These are phyloP conservation scores for Noturus placidus DNA, from an alignment of 2,113 vertebrate species.

Conservation along the genomic window DNA sequence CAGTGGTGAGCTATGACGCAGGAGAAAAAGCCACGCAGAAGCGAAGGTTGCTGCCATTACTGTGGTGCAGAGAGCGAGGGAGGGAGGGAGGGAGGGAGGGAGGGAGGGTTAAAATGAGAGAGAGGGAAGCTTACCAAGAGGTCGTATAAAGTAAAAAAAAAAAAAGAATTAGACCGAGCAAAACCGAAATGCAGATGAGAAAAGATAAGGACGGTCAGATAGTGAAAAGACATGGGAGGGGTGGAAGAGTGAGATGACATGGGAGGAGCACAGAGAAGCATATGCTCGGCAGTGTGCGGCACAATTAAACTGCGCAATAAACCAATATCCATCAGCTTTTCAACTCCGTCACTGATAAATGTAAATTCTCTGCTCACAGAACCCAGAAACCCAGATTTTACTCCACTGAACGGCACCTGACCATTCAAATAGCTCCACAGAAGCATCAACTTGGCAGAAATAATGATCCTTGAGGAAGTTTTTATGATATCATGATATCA, in stretches of 20 bases:
- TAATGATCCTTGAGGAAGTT: neutral
- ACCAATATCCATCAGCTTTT: conserved; percentile 12
- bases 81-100: conserved; percentile 36
- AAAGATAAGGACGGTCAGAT: neutral
- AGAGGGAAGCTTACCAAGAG: conserved; percentile 43
- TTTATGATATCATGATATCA: too few relatives aligned
- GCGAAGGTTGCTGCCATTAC: conserved; percentile 64
- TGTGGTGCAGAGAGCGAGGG: conserved; percentile 52
- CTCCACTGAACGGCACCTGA: neutral
- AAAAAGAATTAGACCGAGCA: neutral
- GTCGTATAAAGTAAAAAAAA: neutral
- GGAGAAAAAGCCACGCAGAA: conserved; percentile 57
- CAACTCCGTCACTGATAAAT: neutral
- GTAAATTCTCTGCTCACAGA: conserved; percentile 4
- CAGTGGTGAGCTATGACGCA: conserved; percentile 64
- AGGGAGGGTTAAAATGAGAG: conserved; percentile 31
- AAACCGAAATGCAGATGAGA: neutral
- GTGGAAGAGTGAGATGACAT: neutral
- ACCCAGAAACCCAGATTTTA: neutral
- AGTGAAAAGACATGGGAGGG: neutral
- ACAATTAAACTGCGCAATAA: conserved; percentile 11
- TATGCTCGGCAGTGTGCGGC: neutral
- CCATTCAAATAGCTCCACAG: neutral
- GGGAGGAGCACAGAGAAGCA: neutral
- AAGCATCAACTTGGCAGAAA: neutral